Percentiles rank a stretch among this genome's conserved stretches.
Evolutionary conservation across 2,888 invertebrate genomes (phyloP).

Genomic region (Rhingia campestris): DNA sequence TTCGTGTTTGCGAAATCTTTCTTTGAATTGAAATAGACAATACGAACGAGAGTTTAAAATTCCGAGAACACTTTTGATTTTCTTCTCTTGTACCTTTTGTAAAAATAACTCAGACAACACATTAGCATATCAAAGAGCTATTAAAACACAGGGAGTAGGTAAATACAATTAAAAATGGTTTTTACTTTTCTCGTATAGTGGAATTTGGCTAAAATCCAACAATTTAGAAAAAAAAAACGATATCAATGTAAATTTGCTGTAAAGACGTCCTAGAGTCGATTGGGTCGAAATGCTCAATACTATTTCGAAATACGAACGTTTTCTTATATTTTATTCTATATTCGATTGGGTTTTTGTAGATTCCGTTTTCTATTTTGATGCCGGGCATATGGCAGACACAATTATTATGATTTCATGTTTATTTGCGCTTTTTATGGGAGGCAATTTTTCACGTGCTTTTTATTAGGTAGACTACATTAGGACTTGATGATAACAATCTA

Average conservation of each 20-base stretch:
- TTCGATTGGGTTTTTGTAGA: not conserved
- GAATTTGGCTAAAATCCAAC: slow-evolving; percentile 59
- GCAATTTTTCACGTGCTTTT: not conserved
- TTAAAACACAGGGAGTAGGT: slow-evolving; percentile 20
- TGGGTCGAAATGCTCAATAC: slow-evolving; percentile 19
- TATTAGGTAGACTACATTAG: not conserved
- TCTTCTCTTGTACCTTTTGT: slow-evolving; percentile 1
- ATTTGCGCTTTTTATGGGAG: slow-evolving; percentile 13
- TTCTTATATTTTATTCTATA: slow-evolving; percentile 5
- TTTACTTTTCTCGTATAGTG: slow-evolving; percentile 15
- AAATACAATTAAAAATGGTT: slow-evolving; percentile 35
- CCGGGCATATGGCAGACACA: slow-evolving; percentile 16
- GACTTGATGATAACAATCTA: not conserved
- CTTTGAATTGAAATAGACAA: slow-evolving; percentile 24
- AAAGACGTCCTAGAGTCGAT: slow-evolving; percentile 10
- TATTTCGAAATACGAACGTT: slow-evolving; percentile 20
- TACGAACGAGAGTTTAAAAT: not conserved
- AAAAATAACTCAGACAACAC: slow-evolving; percentile 41
- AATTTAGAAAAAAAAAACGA: slow-evolving; percentile 19
- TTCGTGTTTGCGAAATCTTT: slow-evolving; percentile 3
- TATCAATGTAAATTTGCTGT: slow-evolving; percentile 43
- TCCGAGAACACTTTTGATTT: slow-evolving; percentile 2
- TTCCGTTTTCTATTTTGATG: slow-evolving; percentile 14
- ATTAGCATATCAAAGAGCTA: slow-evolving; percentile 25
- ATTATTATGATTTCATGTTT: slow-evolving; percentile 34